A percentile compares a stretch with the other conserved stretches of the same genome.
phyloP scores from a whole-genome alignment of 2,888 invertebrate species.

The Seladonia tumulorum region DNA sequence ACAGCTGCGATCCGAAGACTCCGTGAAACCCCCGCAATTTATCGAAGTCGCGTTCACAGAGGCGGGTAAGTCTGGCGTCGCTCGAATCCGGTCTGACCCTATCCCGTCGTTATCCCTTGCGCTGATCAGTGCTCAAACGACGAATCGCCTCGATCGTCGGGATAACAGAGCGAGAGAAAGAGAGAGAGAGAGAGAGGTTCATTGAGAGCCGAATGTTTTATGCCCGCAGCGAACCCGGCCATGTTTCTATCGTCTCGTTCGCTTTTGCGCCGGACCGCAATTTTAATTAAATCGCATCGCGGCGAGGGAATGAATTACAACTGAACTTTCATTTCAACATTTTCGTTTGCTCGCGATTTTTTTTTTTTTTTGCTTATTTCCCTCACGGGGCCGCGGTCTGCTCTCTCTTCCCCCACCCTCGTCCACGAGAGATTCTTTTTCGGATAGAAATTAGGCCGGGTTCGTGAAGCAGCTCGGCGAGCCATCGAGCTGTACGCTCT shows the following conservation, averaged over 20 bases:
- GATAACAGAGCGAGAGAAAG: background rate
- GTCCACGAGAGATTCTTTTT: constrained; percentile 24
- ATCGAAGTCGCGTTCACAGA: constrained; percentile 2
- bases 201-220: constrained; percentile 46
- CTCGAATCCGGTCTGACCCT: background rate
- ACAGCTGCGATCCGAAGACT: background rate
- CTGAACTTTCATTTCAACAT: constrained; percentile 57
- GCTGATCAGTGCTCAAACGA: constrained; percentile 12
- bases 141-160: background rate
- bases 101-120: background rate
- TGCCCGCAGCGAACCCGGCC: background rate
- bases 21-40: background rate
- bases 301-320: constrained; percentile 56
- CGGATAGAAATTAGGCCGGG: constrained; percentile 46
- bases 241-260: constrained; percentile 16
- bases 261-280: constrained; percentile 38
- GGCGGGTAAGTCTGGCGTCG: background rate
- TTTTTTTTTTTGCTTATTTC: constrained; percentile 20
- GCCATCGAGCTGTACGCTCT: constrained; percentile 49
- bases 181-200: constrained; percentile 24
- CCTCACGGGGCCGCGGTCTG: constrained; percentile 1
- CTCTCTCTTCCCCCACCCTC: background rate
- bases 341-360: constrained; percentile 32
- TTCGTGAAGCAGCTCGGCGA: constrained; percentile 28
- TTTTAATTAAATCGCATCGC: constrained; percentile 63